Evolutionary conservation across 2,888 invertebrate genomes (phyloP), one percentile per base, ranked within the genome.

Genomic region (Colostygia pectinataria): DNA sequence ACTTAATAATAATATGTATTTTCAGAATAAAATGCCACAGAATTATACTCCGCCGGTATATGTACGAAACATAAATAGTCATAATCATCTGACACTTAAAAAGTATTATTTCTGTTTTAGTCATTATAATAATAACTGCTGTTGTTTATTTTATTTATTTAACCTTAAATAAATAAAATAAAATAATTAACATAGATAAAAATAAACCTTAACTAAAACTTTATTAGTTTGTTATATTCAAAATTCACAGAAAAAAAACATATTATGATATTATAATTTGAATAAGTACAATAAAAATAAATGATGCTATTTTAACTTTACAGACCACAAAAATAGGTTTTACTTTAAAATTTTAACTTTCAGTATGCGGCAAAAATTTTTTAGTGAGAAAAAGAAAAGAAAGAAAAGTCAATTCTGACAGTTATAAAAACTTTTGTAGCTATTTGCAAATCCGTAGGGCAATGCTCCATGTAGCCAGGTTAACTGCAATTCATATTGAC

Each of bases 381-480:
- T 40, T 41, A 33, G 33, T 34, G 23, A 18, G 15, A 8, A 25
- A 37, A 42, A 48, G 36, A 25, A 42, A 37, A 7, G 12, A 20
- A 20, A 6, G 6, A 20, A 20, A 42, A 42, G 37, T 10, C 23
- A 13, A 38, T 42, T 14, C 23, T 27, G 32, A 32, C 27, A 41
- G 36, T 40, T 45, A 45, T 51, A 25, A 32, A 44, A 43, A 29
- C 39, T 40, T 36, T 42, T 42, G 37, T 33, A 37, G 39, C 38
- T 49, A 40, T 44, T 44, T 41, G 31, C 39, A 41, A 40, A 40
- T 40, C 29, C 40, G 25, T 32, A 20, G 40, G 32, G 37, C 33
- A 15, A 14, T 40, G 45, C 20, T 39, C 36, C 23, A 20, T 15
- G 18, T 9, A 8, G 43, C 10, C 32, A 41, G 37, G 37, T 41